Evolutionary conservation across 2,888 invertebrate species (phyloP), one percentile per base, ranked within the genome.

Genomic region (Pachydiplax longipennis): DNA sequence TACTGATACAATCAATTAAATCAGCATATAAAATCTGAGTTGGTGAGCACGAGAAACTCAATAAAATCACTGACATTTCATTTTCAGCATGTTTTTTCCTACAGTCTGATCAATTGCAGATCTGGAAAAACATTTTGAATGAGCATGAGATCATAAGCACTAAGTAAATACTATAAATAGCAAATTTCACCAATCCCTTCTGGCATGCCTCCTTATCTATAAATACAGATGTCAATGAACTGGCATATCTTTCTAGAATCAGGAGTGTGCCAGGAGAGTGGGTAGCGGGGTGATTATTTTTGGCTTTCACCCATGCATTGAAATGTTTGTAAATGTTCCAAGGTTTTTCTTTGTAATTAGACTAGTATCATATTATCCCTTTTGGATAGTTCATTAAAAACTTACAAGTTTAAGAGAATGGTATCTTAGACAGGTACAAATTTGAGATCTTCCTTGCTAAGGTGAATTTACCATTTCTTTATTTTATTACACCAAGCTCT

Each of bases 91-190:
- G 61, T 22, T 61, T 87, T 87, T 37, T 61, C 87, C 87, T 61
- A 61, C 25, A 37, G 61, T 58, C 37, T 58, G 18, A 87, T 87
- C 25, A 73, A 31, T 13, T 73, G 73, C 73, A 73, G 25, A 73
- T 87, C 61, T 87, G 61, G 87, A 87, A 87, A 87, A 87, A 87
- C 87, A 87, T 87, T 87, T 87, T 87, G 87, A 87, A 87, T 87
- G 87, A 87, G 87, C 87, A 87, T 87, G 87, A 87, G 87, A 37
- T 61, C 22, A 37, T 31, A 87, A 87, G 87, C 87, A 87, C 87
- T 87, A 87, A 37, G n/a, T n/a, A 61, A 35, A 61, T 61, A 58
- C 87, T 58, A 87, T 61, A 37, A 87, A 61, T 53, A 61, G 61
- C 87, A 87, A 58, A 61, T 37, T 61, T 61, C 58, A 87, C 87